Percentiles rank a stretch among this genome's conserved stretches.
Evolutionary conservation across 2,888 invertebrate species (phyloP).

Genomic region (Drosophila dives): DNA sequence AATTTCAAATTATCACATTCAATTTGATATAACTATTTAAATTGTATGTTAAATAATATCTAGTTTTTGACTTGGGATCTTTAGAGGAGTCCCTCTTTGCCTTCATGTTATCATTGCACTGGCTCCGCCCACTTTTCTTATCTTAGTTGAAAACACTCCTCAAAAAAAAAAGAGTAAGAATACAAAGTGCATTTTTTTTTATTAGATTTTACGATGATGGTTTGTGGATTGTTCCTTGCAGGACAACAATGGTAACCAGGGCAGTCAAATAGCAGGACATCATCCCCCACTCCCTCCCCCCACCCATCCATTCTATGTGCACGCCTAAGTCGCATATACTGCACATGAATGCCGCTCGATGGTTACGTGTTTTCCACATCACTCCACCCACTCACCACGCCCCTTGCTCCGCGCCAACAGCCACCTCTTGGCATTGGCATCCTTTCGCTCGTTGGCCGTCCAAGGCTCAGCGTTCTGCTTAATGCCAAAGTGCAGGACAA

Average conservation of each 20-base stretch:
- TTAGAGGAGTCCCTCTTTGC: not conserved
- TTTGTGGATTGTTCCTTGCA: constrained; percentile 15
- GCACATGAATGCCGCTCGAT: constrained; percentile 64
- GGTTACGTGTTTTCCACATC: constrained; percentile 50
- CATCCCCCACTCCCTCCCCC: constrained; percentile 14
- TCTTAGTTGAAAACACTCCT: constrained; percentile 2
- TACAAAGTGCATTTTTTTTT: constrained; percentile 25
- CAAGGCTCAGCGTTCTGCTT: constrained; percentile 55
- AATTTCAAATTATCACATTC: not conserved
- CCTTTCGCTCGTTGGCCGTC: constrained; percentile 45
- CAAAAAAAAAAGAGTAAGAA: not conserved
- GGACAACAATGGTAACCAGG: constrained; percentile 67
- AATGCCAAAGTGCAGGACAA: constrained; percentile 65
- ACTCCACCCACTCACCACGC: not conserved
- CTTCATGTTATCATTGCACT: constrained; percentile 1
- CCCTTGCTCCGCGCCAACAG: not conserved
- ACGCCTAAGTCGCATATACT: constrained; percentile 40
- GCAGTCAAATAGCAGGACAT: constrained; percentile 66
- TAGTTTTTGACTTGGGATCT: not conserved
- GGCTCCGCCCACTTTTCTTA: not conserved
- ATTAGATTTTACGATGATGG: constrained; percentile 32
- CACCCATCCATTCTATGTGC: not conserved
- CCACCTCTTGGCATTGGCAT: constrained; percentile 57
- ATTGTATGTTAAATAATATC: not conserved
- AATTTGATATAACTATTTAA: not conserved